Evolutionary conservation across 2,113 vertebrate species (phyloP).

Genomic region (Psephotus haematonotus): DNA sequence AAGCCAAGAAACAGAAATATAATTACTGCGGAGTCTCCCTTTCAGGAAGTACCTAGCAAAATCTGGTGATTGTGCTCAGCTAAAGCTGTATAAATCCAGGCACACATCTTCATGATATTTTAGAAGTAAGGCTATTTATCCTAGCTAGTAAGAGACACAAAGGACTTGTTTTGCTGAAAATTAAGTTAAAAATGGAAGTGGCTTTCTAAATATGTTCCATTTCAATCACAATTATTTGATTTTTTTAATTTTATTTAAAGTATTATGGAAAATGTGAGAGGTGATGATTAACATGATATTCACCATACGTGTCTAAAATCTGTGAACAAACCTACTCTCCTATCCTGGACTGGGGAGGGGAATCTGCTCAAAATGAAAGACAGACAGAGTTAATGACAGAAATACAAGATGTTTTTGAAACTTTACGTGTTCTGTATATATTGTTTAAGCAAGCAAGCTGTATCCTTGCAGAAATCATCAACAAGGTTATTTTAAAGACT

Average conservation of each 20-base stretch:
- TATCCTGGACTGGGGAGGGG: neutral
- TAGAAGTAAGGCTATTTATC: neutral
- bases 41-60: neutral
- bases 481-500: neutral
- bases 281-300: neutral
- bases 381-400: neutral
- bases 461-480: neutral
- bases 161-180: neutral
- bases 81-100: neutral
- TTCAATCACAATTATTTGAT: neutral
- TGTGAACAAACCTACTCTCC: neutral
- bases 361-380: neutral
- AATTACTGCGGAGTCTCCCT: neutral
- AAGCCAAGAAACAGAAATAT: neutral
- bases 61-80: neutral
- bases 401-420: neutral
- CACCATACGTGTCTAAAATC: neutral
- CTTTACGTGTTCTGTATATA: neutral
- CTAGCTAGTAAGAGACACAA: neutral
- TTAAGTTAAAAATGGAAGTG: neutral
- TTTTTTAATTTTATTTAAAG: neutral
- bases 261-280: neutral
- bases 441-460: neutral
- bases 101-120: neutral
- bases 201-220: neutral